Evolutionary conservation across 2,113 vertebrate genomes (phyloP), one percentile per base, ranked within the genome.

Genomic region (Callipepla squamata): DNA sequence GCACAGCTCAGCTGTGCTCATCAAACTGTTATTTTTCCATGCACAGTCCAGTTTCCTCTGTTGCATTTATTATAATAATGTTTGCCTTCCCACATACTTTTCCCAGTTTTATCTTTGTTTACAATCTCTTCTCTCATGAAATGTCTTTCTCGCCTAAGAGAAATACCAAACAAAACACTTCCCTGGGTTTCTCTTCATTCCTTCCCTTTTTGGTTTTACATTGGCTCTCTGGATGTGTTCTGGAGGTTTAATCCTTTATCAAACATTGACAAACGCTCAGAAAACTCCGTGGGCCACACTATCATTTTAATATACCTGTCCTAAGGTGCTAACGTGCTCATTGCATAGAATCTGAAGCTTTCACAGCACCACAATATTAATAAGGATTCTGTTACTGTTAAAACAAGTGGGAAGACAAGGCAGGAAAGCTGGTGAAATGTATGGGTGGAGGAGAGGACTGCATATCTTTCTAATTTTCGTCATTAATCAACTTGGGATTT

Each of bases 61-160:
- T 89, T 89, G 91, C 10, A 85, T 91, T 92, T 87, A 10, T 75
- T 90, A 61, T 30, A 89, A 91, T 32, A 34, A 81, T 58, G 11
- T 67, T 91, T 92, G 62, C 65, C 32, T 92, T 92, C 65, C 65
- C 65, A 85, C 45, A 57, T 89, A 48, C 34, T 89, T 73, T 59
- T 58, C 40, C 59, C 90, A 36, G 79, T 74, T 74, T 70, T 78
- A 70, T 95, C 77, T 87, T n/a, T 58, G 77, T 80, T 92, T 90
- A 74, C n/a, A 74, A 83, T 94, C 55, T 85, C 47, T 89, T 87
- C 73, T 85, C 63, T 91, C 26, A 76, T 57, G 17, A 78, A 61
- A 69, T 65, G 38, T 76, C 83, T 89, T 67, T 94, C 77, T 94
- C 70, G 36, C 59, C 69, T 82, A 83, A 87, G 89, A 81, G 78